Evolutionary conservation across 2,113 vertebrate species (phyloP), one percentile per base, ranked within the genome.

Genomic region (Perca flavescens): DNA sequence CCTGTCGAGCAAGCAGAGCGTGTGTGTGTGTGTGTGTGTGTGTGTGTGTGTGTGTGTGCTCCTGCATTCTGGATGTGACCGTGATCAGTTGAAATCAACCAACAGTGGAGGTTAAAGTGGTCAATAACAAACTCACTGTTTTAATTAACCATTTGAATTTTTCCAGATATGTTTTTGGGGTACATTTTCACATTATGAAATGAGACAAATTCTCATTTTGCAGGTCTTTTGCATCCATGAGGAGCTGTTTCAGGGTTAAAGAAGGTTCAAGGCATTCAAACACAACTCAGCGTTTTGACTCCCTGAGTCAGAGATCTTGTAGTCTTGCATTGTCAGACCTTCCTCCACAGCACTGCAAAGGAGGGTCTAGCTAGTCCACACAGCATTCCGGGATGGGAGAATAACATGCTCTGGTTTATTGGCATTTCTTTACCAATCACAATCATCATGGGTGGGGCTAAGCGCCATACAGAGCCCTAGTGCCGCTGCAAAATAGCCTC

Each of bases 1-100:
- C 28, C 62, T 25, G 61, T 53, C 64, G 28, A 61, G 34, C 56
- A 52, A 67, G 57, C 83, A 47, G 22, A 49, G 65, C 19, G n/a
- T 19, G 31, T 0, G 31, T 31, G 31, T 31, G 31, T 31, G 31
- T 31, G 31, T 31, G 31, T 31, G 4, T 31, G 31, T 31, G 31
- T 31, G 31, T 31, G 31, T 31, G 31, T 4, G 31, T 31, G 31
- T 5, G 31, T 0, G 31, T 5, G 4, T 31, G 31, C 80, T 61
- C 86, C 79, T 61, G 53, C 49, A 19, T 28, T 56, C 46, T 6
- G 69, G 53, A 53, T 6, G 50, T 7, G 8, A 46, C 66, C 4
- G 67, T 12, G 52, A 15, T 47, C 65, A 16, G 13, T n/a, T 1
- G 1, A 52, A 60, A 46, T 46, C 56, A 25, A 19, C 49, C 28